Percentiles rank a stretch among this genome's conserved stretches.
Evolutionary conservation across 1,140 invertebrate genomes (phyloP).

Genomic region (Micrasema longulum): DNA sequence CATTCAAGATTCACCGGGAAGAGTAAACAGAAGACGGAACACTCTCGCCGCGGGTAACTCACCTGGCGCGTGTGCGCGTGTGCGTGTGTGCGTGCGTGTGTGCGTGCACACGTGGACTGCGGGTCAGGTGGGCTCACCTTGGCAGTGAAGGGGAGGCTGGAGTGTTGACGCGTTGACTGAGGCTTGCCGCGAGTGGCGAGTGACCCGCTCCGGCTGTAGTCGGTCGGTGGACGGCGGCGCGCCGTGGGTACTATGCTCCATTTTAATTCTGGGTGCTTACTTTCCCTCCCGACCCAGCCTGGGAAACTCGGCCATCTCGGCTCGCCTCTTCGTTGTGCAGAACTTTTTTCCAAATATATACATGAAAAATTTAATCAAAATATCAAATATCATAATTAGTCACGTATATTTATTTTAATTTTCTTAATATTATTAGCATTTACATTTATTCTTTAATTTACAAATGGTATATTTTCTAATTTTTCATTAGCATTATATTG

Average conservation of each 20-base stretch:
- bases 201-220: background rate
- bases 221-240: background rate
- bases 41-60: too few species aligned
- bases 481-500: too few species aligned
- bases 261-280: slow-evolving; percentile 52
- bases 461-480: too few species aligned
- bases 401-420: too few species aligned
- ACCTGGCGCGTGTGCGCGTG: slow-evolving; percentile 39
- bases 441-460: too few species aligned
- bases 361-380: too few species aligned
- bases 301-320: slow-evolving; percentile 19
- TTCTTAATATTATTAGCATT: too few species aligned
- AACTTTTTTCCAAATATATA: slow-evolving; percentile 4
- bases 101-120: slow-evolving; percentile 14
- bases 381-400: too few species aligned
- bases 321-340: slow-evolving; percentile 21
- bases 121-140: slow-evolving; percentile 40
- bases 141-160: slow-evolving; percentile 38
- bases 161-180: background rate
- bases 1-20: too few species aligned
- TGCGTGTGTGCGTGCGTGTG: background rate
- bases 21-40: too few species aligned
- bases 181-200: background rate
- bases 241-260: slow-evolving; percentile 45
- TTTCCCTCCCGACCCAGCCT: slow-evolving; percentile 46